Conservation (phyloP, 2,113 vertebrate species). For the Chauna torquata region DNA sequence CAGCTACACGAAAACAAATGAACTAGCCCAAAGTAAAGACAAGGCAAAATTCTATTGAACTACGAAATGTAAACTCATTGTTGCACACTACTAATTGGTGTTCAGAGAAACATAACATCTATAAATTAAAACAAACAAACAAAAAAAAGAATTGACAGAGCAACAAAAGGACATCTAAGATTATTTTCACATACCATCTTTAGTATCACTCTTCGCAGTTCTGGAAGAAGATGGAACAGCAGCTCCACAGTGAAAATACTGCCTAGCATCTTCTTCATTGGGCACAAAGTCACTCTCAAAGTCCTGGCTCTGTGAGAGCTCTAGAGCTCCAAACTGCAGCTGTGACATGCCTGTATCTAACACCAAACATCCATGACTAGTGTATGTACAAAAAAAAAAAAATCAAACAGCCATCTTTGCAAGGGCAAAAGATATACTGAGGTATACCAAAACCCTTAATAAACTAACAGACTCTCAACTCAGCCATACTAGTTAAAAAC, state of each 20-base stretch:
- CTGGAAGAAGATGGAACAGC: background rate
- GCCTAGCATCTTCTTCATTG: background rate
- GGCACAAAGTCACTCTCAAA: slow-evolving; percentile 59
- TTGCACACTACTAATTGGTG: background rate
- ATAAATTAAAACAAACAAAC: background rate
- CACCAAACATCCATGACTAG: background rate
- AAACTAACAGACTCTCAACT: background rate
- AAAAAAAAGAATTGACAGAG: background rate
- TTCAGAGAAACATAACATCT: background rate
- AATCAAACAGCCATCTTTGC: background rate
- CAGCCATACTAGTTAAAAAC: background rate
- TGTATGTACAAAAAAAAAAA: background rate
- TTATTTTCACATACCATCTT: slow-evolving; percentile 45
- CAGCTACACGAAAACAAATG: background rate
- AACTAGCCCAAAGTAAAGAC: background rate
- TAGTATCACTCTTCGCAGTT: background rate
- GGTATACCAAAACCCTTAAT: background rate
- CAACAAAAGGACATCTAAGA: background rate
- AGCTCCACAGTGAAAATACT: slow-evolving; percentile 6
- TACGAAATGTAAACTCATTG: background rate
- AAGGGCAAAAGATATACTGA: background rate
- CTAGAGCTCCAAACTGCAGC: slow-evolving; percentile 81
- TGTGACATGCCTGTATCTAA: slow-evolving; percentile 82
- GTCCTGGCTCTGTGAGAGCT: slow-evolving; percentile 92
- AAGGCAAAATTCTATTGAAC: background rate